phyloP scores from a whole-genome alignment of 2,888 invertebrate species.

The Drosophila nigricruria region DNA sequence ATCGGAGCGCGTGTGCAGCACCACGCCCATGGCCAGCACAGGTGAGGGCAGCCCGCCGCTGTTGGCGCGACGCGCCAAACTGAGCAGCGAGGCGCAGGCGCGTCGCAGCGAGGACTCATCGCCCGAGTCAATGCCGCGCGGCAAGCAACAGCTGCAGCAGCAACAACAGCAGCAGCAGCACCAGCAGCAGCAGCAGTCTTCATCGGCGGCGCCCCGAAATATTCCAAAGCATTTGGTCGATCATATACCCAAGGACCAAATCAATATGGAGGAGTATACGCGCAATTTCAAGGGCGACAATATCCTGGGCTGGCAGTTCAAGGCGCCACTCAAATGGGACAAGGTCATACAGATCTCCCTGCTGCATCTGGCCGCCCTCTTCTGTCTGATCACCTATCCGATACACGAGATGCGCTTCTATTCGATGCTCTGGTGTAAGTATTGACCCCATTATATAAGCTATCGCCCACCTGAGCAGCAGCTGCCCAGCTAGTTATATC shows the following conservation, averaged over 20 bases:
- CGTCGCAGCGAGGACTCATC: constrained; percentile 68
- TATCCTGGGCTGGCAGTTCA: constrained; percentile 85
- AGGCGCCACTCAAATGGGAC: constrained; percentile 88
- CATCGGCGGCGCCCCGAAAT: constrained; percentile 7
- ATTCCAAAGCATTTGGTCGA: constrained; percentile 50
- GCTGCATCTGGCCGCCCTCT: constrained; percentile 86
- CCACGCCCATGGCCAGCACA: constrained; percentile 59
- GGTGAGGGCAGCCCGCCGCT: constrained; percentile 60
- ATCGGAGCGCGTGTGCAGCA: constrained; percentile 81
- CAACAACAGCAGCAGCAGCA: constrained; percentile 38
- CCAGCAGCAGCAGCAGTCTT: neutral
- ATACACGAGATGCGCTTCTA: constrained; percentile 83
- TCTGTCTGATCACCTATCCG: constrained; percentile 83
- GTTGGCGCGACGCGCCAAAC: constrained; percentile 58
- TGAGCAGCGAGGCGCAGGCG: constrained; percentile 52
- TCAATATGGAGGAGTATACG: constrained; percentile 80
- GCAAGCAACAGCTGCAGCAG: constrained; percentile 36
- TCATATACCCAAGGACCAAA: constrained; percentile 71
- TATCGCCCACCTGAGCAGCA: constrained; percentile 20
- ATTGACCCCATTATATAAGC: constrained; percentile 28
- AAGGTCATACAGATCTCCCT: constrained; percentile 87
- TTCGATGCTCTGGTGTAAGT: constrained; percentile 88
- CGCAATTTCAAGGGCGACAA: constrained; percentile 80
- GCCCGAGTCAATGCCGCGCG: constrained; percentile 55
- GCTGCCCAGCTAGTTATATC: constrained; percentile 29